Conservation (phyloP, 1,140 invertebrate species). For the Brachionus sp. region DNA sequence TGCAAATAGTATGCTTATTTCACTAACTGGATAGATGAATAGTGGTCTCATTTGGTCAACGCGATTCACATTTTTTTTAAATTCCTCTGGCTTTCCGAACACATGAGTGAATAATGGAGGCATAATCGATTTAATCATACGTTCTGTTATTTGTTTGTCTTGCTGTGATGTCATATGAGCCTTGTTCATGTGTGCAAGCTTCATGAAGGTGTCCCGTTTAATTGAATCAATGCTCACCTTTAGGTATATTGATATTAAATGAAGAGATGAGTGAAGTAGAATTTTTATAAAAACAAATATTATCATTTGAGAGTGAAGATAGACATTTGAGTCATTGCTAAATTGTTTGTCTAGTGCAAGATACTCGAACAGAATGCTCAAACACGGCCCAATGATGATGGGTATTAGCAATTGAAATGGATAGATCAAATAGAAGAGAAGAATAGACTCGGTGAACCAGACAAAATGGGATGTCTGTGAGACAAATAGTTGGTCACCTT, state of each 20-base stretch:
- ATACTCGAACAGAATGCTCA: constrained; percentile 4
- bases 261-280: not conserved
- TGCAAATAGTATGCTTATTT: constrained; percentile 84
- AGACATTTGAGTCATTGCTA: not conserved
- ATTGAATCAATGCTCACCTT: not conserved
- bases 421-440: constrained; percentile 29
- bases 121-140: constrained; percentile 40
- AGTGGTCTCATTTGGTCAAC: constrained; percentile 42
- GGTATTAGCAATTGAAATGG: constrained; percentile 32
- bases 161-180: constrained; percentile 17
- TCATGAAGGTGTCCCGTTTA: constrained; percentile 29
- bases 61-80: constrained; percentile 15
- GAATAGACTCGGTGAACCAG: not conserved
- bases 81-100: constrained; percentile 42
- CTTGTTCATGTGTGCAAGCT: constrained; percentile 32
- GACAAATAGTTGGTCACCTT: not conserved
- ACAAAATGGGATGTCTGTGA: constrained; percentile 23
- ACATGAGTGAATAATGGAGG: constrained; percentile 30
- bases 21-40: constrained; percentile 65
- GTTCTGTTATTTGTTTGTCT: constrained; percentile 38
- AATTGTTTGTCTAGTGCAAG: not conserved
- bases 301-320: not conserved
- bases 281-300: constrained; percentile 18
- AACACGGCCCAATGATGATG: not conserved
- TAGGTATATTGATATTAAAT: not conserved